Evolutionary conservation across 2,797 vertebrate genomes (phyloP).

Genomic region (Phalloptychus januarius): DNA sequence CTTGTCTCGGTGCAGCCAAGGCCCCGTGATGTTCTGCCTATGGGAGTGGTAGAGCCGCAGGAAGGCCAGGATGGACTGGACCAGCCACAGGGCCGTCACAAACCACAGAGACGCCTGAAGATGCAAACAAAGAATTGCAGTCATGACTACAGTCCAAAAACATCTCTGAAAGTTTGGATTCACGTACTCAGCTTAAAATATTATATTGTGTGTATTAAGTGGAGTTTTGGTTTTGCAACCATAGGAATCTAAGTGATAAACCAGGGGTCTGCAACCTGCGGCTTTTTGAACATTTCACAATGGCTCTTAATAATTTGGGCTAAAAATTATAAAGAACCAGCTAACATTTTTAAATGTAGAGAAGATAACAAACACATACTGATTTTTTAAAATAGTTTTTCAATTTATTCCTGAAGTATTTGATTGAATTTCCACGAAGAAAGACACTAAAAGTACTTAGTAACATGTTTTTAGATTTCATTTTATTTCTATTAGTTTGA

Average conservation of each 20-base stretch:
- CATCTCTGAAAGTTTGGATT: background rate
- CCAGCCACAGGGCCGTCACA: constrained; percentile 80
- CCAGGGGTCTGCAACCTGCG: too few species aligned
- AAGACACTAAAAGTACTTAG: too few species aligned
- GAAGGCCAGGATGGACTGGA: constrained; percentile 82
- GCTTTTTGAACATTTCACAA: too few species aligned
- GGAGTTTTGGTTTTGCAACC: background rate
- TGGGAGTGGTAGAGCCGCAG: constrained; percentile 84
- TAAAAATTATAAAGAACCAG: too few species aligned
- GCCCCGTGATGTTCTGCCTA: constrained; percentile 78
- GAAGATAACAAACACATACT: too few species aligned
- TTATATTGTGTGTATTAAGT: background rate
- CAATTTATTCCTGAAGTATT: too few species aligned
- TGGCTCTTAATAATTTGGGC: too few species aligned
- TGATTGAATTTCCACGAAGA: too few species aligned
- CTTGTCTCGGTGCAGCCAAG: constrained; percentile 82
- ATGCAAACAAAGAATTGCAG: background rate
- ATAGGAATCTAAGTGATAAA: background rate
- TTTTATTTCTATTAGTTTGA: too few species aligned
- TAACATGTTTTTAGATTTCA: too few species aligned
- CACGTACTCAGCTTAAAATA: background rate
- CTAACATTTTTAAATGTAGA: too few species aligned
- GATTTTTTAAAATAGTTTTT: too few species aligned
- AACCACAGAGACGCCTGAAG: constrained; percentile 80
- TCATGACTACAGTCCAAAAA: background rate